These are phyloP conservation scores for Drosophila flavopinicola DNA, from an alignment of 2,888 invertebrate species.

Conservation along the genomic window DNA sequence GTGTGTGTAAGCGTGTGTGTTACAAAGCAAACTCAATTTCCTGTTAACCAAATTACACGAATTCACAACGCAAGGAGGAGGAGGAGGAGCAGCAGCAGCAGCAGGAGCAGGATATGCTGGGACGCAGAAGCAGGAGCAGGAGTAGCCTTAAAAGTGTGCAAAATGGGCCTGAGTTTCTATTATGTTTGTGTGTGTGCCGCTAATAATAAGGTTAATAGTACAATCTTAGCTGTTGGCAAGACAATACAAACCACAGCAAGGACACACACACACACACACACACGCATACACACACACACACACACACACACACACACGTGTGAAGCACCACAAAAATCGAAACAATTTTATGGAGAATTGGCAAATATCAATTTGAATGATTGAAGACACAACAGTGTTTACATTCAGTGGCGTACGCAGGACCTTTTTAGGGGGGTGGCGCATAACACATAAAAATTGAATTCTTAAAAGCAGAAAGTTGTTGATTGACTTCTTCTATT, in stretches of 20 bases:
- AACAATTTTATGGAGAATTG: conserved; percentile 18
- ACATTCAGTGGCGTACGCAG: too few relatives aligned
- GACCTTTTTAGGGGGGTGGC: too few relatives aligned
- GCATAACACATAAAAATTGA: too few relatives aligned
- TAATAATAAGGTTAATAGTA: conserved; percentile 27
- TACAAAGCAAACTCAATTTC: conserved; percentile 46
- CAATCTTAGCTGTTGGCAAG: conserved; percentile 16
- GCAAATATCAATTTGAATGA: conserved; percentile 53
- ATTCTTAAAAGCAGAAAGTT: too few relatives aligned
- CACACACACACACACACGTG: not conserved
- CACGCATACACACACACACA: conserved; percentile 6
- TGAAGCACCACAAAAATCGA: not conserved
- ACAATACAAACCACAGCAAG: conserved; percentile 28
- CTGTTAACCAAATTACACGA: conserved; percentile 66
- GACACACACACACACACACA: conserved; percentile 4
- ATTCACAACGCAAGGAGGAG: conserved; percentile 17
- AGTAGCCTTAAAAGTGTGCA: conserved; percentile 32
- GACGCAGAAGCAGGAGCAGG: not conserved
- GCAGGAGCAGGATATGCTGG: conserved; percentile 12
- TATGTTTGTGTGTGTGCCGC: conserved; percentile 7
- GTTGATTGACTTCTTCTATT: too few relatives aligned
- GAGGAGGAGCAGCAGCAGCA: conserved; percentile 3
- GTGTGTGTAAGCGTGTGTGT: conserved; percentile 6
- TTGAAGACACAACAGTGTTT: conserved; percentile 10
- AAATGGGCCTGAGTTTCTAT: conserved; percentile 5